Percentiles rank a stretch among this genome's conserved stretches.
phyloP scores from a whole-genome alignment of 2,888 invertebrate genomes.

The Drosophila phalerata region DNA sequence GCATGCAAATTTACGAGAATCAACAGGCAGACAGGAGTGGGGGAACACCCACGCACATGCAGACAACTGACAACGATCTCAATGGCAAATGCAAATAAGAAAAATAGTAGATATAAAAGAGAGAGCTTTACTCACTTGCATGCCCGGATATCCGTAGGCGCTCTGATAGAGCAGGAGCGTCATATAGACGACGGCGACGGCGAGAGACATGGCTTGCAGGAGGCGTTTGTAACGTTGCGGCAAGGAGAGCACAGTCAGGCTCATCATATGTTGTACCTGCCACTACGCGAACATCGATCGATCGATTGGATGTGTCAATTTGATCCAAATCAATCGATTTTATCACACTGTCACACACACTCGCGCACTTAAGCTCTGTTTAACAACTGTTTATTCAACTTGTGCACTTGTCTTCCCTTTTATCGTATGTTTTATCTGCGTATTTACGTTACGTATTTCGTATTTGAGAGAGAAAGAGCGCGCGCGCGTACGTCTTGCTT shows the following conservation, averaged over 20 bases:
- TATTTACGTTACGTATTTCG: slow-evolving; percentile 3
- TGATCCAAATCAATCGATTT: slow-evolving; percentile 19
- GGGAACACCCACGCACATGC: slow-evolving; percentile 40
- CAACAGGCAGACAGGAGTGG: neutral
- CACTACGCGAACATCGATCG: slow-evolving; percentile 68
- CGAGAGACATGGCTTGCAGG: slow-evolving; percentile 86
- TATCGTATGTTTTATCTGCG: neutral
- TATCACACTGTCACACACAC: slow-evolving; percentile 6
- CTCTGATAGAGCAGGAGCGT: slow-evolving; percentile 85
- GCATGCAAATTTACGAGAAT: slow-evolving; percentile 70
- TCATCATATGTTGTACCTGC: slow-evolving; percentile 82
- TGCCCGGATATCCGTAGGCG: slow-evolving; percentile 85
- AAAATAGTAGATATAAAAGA: neutral
- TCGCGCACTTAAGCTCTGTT: neutral
- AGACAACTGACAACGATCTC: neutral
- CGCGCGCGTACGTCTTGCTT: slow-evolving; percentile 78
- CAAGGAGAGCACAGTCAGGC: slow-evolving; percentile 85
- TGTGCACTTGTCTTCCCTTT: slow-evolving; percentile 19
- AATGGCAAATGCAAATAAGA: neutral
- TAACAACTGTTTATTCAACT: neutral
- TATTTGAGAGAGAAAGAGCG: slow-evolving; percentile 20
- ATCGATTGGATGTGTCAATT: slow-evolving; percentile 34
- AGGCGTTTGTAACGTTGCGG: slow-evolving; percentile 86
- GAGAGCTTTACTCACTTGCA: slow-evolving; percentile 79
- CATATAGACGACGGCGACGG: slow-evolving; percentile 85